These are phyloP conservation scores for Brienomyrus longianalis DNA, from an alignment of 2,113 vertebrate genomes.

Conservation along the genomic window DNA sequence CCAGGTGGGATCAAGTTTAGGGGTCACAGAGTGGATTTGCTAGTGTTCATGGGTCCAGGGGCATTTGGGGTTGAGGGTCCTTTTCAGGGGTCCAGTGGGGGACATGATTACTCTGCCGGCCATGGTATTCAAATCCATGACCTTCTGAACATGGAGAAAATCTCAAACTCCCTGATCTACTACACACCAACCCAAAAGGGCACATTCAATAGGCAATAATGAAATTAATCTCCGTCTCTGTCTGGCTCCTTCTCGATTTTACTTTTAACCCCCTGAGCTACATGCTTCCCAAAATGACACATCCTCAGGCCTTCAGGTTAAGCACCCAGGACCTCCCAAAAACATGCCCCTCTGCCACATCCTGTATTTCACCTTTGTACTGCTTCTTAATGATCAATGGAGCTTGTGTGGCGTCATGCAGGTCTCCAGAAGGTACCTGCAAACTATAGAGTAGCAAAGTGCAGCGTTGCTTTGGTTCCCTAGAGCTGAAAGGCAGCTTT, in stretches of 20 bases:
- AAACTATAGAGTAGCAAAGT: neutral
- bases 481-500: neutral
- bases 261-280: neutral
- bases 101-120: neutral
- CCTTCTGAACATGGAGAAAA: neutral
- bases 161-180: neutral
- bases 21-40: neutral
- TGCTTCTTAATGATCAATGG: neutral
- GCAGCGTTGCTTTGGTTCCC: neutral
- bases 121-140: neutral
- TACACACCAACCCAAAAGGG: neutral
- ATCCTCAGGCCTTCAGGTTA: neutral
- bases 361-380: neutral
- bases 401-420: neutral
- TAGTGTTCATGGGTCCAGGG: neutral
- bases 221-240: neutral
- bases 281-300: neutral
- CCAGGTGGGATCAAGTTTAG: neutral
- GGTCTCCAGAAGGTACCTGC: neutral
- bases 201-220: neutral
- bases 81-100: neutral
- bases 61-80: neutral
- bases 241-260: neutral
- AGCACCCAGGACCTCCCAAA: neutral
- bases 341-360: neutral